phyloP scores from a whole-genome alignment of 1,140 invertebrate genomes.

The Scaptomyza montana region DNA sequence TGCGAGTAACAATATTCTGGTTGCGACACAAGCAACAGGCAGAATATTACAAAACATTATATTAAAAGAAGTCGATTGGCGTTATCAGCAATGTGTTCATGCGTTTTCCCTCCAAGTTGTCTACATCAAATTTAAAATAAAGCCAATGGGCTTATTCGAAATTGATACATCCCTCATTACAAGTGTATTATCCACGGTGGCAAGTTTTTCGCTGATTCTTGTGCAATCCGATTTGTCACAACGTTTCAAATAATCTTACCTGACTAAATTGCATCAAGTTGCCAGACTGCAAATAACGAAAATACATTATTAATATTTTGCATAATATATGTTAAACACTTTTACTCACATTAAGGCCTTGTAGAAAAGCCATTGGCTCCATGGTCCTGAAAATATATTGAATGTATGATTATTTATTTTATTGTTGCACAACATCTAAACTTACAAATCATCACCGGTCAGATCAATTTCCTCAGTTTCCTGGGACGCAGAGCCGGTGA shows the following conservation, averaged over 20 bases:
- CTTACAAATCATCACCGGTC: slow-evolving; percentile 29
- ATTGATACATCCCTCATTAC: slow-evolving; percentile 60
- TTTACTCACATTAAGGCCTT: slow-evolving; percentile 72
- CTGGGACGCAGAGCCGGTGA: slow-evolving; percentile 33
- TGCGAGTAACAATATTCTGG: slow-evolving; percentile 52
- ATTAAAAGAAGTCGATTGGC: slow-evolving; percentile 52
- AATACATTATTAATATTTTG: not conserved
- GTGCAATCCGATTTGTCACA: slow-evolving; percentile 64
- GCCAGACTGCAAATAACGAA: slow-evolving; percentile 59
- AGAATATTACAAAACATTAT: slow-evolving; percentile 58
- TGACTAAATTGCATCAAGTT: slow-evolving; percentile 81
- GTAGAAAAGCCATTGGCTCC: slow-evolving; percentile 68
- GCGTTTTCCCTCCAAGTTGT: slow-evolving; percentile 57
- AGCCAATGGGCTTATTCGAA: slow-evolving; percentile 65
- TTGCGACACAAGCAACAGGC: slow-evolving; percentile 43
- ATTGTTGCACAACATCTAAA: slow-evolving; percentile 1
- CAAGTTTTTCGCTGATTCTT: slow-evolving; percentile 59
- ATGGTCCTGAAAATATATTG: slow-evolving; percentile 46
- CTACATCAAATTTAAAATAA: slow-evolving; percentile 59
- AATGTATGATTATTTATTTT: not conserved
- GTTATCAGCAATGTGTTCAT: slow-evolving; percentile 60
- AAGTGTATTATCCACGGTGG: slow-evolving; percentile 53
- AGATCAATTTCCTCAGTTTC: slow-evolving; percentile 38
- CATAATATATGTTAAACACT: not conserved
- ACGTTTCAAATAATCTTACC: slow-evolving; percentile 59